Percentiles rank a stretch among this genome's conserved stretches.
Evolutionary conservation across 2,113 vertebrate species (phyloP).

Genomic region (Puntigrus tetrazona): DNA sequence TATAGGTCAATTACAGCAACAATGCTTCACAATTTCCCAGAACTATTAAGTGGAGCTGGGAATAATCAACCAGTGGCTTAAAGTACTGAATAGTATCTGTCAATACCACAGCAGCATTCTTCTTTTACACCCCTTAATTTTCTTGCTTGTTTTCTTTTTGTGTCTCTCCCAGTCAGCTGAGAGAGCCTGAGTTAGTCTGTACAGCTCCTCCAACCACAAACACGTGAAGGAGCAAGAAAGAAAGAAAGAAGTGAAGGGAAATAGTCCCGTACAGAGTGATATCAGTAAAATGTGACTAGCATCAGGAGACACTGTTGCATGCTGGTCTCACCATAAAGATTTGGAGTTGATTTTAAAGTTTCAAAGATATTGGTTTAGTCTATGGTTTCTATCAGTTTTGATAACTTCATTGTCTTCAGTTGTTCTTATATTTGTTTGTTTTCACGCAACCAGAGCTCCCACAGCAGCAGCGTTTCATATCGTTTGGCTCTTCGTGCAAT

Average conservation of each 20-base stretch:
- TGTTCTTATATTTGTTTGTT: neutral
- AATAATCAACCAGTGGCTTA: slow-evolving; percentile 19
- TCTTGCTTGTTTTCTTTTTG: slow-evolving; percentile 4
- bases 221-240: neutral
- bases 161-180: slow-evolving; percentile 4
- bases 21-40: slow-evolving; percentile 15
- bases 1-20: neutral
- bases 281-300: neutral
- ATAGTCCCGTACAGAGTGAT: neutral
- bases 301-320: neutral
- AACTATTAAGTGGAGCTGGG: neutral
- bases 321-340: neutral
- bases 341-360: neutral
- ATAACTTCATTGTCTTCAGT: neutral
- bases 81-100: slow-evolving; percentile 1
- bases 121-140: slow-evolving; percentile 18
- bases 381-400: neutral
- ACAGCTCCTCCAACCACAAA: slow-evolving; percentile 4
- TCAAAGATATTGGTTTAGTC: neutral
- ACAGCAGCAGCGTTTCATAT: neutral
- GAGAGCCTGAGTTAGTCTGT: neutral
- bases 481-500: neutral
- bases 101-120: neutral
- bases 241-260: neutral
- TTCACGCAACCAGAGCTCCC: neutral